Evolutionary conservation across 2,113 vertebrate species (phyloP).

Genomic region (Pomatostomus ruficeps): DNA sequence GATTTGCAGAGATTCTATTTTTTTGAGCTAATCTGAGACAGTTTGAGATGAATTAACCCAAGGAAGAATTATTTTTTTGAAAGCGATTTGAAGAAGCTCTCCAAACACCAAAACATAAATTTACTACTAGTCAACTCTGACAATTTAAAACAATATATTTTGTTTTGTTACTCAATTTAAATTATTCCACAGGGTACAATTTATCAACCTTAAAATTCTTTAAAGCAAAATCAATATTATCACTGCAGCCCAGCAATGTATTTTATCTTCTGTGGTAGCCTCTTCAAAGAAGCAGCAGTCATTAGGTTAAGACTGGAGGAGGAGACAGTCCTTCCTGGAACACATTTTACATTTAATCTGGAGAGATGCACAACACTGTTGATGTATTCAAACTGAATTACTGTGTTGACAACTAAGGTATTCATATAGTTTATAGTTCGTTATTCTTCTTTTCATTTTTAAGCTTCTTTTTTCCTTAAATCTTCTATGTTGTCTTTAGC

Average conservation of each 20-base stretch:
- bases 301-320: not conserved
- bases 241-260: not conserved
- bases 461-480: not conserved
- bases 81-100: not conserved
- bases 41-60: not conserved
- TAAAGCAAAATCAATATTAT: not conserved
- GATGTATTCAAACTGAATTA: not conserved
- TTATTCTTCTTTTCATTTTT: not conserved
- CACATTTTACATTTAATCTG: not conserved
- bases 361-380: not conserved
- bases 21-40: not conserved
- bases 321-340: not conserved
- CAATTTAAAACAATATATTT: not conserved
- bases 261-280: not conserved
- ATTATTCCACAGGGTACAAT: not conserved
- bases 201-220: not conserved
- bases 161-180: not conserved
- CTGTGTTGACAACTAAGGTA: not conserved
- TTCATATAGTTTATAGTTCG: not conserved
- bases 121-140: not conserved
- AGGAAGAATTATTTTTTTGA: not conserved
- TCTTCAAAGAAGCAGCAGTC: not conserved
- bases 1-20: not conserved
- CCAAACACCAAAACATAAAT: not conserved
- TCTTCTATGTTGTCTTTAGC: not conserved